phyloP scores from a whole-genome alignment of 2,797 vertebrate species.

The Neopelma chrysocephalum region DNA sequence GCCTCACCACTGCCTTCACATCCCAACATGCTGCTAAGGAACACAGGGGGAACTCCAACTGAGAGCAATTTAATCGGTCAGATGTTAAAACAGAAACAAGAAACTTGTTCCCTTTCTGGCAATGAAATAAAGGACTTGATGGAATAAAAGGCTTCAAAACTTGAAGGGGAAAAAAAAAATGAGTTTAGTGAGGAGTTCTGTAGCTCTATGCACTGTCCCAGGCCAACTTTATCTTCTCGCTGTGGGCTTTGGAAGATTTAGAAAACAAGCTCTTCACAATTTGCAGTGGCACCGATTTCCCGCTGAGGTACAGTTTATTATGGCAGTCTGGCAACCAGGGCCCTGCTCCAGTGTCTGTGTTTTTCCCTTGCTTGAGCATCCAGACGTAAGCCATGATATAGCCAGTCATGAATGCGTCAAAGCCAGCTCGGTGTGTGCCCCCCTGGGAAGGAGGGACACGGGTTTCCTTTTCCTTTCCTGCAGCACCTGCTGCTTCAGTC shows the following conservation, averaged over 20 bases:
- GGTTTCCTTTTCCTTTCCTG: background rate
- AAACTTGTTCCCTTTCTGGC: background rate
- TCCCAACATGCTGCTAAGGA: background rate
- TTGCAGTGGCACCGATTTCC: slow-evolving; percentile 89
- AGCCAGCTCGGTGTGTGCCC: slow-evolving; percentile 91
- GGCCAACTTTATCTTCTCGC: slow-evolving; percentile 88
- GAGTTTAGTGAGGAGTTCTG: background rate
- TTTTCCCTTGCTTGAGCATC: slow-evolving; percentile 61
- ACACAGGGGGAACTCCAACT: background rate
- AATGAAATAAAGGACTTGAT: background rate
- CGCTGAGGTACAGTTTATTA: slow-evolving; percentile 95
- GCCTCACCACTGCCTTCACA: background rate
- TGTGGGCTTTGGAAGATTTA: slow-evolving; percentile 90
- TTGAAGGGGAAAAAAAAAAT: background rate
- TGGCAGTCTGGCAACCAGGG: slow-evolving; percentile 81
- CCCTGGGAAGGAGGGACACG: slow-evolving; percentile 65
- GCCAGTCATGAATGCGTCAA: slow-evolving; percentile 97
- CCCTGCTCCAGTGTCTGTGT: background rate
- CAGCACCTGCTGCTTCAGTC: background rate
- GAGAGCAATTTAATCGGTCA: slow-evolving; percentile 14
- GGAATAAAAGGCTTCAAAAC: background rate
- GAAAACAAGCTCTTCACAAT: slow-evolving; percentile 93
- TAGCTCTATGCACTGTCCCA: slow-evolving; percentile 74
- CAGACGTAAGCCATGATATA: slow-evolving; percentile 89
- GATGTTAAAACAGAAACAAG: background rate